Conservation (phyloP, 2,113 vertebrate genomes). For the Carassius auratus region DNA sequence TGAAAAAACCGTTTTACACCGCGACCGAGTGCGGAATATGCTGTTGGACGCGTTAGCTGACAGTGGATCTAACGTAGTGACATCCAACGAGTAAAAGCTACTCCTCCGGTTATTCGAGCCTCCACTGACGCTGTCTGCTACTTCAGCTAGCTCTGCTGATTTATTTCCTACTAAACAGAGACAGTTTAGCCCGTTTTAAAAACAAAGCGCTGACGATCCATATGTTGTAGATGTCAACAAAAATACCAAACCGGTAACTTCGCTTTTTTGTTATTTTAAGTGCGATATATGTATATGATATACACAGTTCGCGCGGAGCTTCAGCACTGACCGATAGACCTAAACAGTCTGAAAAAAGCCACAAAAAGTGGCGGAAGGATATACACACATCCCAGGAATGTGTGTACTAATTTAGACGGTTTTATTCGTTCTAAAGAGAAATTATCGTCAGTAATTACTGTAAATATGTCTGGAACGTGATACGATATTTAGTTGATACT, state of each 20-base stretch:
- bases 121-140: slow-evolving; percentile 34
- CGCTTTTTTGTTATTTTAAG: slow-evolving; percentile 62
- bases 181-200: slow-evolving; percentile 63
- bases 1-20: slow-evolving; percentile 62
- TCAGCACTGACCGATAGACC: slow-evolving; percentile 85
- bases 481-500: not conserved
- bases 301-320: slow-evolving; percentile 70
- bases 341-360: slow-evolving; percentile 87
- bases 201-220: slow-evolving; percentile 62
- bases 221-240: slow-evolving; percentile 58
- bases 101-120: slow-evolving; percentile 50
- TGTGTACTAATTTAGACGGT: not conserved
- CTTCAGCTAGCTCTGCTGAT: slow-evolving; percentile 65
- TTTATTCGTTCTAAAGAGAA: not conserved
- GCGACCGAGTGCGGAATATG: slow-evolving; percentile 53
- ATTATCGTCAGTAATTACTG: not conserved
- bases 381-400: slow-evolving; percentile 60
- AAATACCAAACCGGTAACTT: slow-evolving; percentile 63
- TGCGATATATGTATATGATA: slow-evolving; percentile 64
- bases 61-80: slow-evolving; percentile 54
- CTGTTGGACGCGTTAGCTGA: slow-evolving; percentile 32
- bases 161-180: slow-evolving; percentile 67
- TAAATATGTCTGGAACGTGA: not conserved
- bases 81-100: slow-evolving; percentile 63
- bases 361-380: slow-evolving; percentile 81